phyloP scores from a whole-genome alignment of 2,797 vertebrate genomes.

The Rhodeus uyekii region DNA sequence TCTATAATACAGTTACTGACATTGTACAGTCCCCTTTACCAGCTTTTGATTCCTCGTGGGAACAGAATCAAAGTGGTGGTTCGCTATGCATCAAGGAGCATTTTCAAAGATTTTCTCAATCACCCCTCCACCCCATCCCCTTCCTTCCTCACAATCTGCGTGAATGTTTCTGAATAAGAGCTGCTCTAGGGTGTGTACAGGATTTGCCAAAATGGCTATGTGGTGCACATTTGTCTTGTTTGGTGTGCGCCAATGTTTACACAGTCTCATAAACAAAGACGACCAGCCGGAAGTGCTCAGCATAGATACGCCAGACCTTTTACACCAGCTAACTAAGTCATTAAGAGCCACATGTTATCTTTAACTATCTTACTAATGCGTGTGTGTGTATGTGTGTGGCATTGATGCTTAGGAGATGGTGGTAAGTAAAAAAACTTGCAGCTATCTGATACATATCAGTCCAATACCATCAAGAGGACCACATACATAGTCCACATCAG shows the following conservation, averaged over 20 bases:
- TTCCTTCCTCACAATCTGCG: conserved; percentile 40
- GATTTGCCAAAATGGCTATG: conserved; percentile 59
- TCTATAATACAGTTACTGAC: background rate
- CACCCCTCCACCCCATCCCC: background rate
- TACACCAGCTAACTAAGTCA: conserved; percentile 61
- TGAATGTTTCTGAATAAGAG: conserved; percentile 73
- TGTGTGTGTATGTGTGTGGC: conserved; percentile 44
- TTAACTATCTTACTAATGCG: conserved; percentile 42
- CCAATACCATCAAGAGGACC: conserved; percentile 42
- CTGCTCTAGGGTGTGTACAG: conserved; percentile 68
- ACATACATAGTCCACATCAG: conserved; percentile 27
- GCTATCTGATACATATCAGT: conserved; percentile 59
- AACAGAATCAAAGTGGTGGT: conserved; percentile 1
- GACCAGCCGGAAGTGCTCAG: conserved; percentile 66
- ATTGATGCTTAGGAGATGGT: conserved; percentile 69
- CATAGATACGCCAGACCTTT: conserved; percentile 69
- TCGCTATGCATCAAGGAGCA: background rate
- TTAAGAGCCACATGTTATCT: conserved; percentile 53
- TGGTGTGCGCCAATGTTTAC: conserved; percentile 68
- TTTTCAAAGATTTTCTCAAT: conserved; percentile 8
- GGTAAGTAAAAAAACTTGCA: conserved; percentile 50
- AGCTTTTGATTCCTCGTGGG: background rate
- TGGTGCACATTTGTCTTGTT: conserved; percentile 66
- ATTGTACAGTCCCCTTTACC: background rate
- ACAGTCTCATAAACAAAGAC: conserved; percentile 73